Conservation (phyloP, 1,140 invertebrate species). For the Drosophila bocqueti region DNA sequence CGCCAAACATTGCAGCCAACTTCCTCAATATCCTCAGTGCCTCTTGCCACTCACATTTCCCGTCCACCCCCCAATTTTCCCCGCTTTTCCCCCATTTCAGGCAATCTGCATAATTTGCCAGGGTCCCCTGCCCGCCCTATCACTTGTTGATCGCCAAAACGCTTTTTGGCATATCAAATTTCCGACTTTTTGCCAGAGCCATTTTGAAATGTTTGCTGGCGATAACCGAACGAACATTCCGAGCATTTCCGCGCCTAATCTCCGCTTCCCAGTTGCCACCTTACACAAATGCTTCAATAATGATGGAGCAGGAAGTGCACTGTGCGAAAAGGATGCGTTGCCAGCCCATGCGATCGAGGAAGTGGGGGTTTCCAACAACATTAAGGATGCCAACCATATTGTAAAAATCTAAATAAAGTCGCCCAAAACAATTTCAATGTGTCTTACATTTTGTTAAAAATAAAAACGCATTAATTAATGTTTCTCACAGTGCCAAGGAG, state of each 20-base stretch:
- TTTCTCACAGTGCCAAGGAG: constrained; percentile 10
- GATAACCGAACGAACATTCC: constrained; percentile 59
- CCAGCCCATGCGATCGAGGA: not conserved
- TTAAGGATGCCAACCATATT: too few species aligned
- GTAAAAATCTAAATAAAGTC: not conserved
- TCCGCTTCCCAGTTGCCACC: constrained; percentile 64
- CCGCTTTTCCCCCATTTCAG: constrained; percentile 5
- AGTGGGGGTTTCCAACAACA: not conserved
- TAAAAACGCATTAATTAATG: not conserved
- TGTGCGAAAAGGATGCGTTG: not conserved
- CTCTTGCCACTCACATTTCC: not conserved
- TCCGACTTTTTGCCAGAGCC: constrained; percentile 60
- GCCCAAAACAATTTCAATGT: not conserved
- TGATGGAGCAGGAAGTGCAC: constrained; percentile 49
- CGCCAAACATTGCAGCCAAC: constrained; percentile 57
- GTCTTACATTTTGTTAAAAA: not conserved
- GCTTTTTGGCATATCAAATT: constrained; percentile 65
- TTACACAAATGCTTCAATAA: constrained; percentile 73
- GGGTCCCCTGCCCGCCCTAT: constrained; percentile 32
- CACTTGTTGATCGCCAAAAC: constrained; percentile 76
- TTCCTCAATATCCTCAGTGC: constrained; percentile 58
- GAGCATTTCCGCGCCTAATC: constrained; percentile 71
- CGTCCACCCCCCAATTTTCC: not conserved
- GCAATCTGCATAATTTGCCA: constrained; percentile 75
- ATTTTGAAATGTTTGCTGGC: constrained; percentile 36